Conservation (phyloP, 2,113 vertebrate genomes). For the Cebidichthys violaceus region DNA sequence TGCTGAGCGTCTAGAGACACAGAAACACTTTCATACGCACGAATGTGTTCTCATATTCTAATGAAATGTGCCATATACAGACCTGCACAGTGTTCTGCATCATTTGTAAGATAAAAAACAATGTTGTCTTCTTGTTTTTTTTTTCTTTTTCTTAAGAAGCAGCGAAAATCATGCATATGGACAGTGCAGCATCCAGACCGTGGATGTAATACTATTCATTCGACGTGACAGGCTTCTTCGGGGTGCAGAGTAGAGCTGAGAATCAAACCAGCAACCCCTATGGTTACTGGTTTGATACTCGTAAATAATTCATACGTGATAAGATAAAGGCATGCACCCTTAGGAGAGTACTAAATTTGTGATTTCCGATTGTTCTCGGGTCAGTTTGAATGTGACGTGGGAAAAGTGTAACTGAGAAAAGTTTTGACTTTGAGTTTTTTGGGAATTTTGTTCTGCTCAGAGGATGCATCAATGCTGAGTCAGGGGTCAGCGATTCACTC, state of each 20-base stretch:
- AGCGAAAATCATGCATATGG: background rate
- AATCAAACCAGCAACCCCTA: background rate
- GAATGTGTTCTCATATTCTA: background rate
- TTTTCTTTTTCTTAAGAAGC: too few relatives aligned
- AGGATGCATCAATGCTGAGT: background rate
- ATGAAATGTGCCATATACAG: background rate
- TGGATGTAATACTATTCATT: constrained; percentile 14
- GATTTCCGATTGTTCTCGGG: background rate
- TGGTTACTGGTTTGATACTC: background rate
- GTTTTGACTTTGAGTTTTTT: background rate
- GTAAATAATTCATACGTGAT: constrained; percentile 8
- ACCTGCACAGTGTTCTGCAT: background rate
- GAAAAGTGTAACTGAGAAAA: too few relatives aligned
- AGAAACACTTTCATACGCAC: background rate
- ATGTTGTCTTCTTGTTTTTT: too few relatives aligned
- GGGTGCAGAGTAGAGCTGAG: background rate
- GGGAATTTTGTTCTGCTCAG: background rate
- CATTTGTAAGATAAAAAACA: constrained; percentile 6
- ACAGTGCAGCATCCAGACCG: background rate
- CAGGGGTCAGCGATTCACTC: background rate
- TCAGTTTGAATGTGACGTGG: background rate
- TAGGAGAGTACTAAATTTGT: background rate
- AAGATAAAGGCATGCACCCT: background rate
- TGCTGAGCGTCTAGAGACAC: background rate
- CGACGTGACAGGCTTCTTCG: too few relatives aligned